These are phyloP conservation scores for Rynchops niger DNA, from an alignment of 2,113 vertebrate species.

Conservation along the genomic window DNA sequence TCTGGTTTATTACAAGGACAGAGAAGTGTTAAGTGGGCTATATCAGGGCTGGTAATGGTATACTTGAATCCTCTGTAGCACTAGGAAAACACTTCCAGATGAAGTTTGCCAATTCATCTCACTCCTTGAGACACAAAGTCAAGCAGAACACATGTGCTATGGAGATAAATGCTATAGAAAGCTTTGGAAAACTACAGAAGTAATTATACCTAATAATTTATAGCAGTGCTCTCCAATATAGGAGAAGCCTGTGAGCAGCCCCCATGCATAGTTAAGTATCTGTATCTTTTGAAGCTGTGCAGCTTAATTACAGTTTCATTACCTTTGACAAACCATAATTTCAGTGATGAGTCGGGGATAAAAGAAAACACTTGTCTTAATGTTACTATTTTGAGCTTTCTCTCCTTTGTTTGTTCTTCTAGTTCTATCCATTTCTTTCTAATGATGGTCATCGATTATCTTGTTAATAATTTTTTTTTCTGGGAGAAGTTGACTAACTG, in stretches of 20 bases:
- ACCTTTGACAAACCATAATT: slow-evolving; percentile 51
- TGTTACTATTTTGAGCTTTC: slow-evolving; percentile 28
- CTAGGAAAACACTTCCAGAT: neutral
- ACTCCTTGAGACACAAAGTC: neutral
- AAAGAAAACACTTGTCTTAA: slow-evolving; percentile 28
- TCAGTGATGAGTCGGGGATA: neutral
- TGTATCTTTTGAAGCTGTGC: slow-evolving; percentile 26
- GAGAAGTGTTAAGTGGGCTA: slow-evolving; percentile 40
- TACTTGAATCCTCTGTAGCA: neutral
- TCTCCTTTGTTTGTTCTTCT: slow-evolving; percentile 22
- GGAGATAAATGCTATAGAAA: neutral
- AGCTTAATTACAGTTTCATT: slow-evolving; percentile 49
- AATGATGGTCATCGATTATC: neutral
- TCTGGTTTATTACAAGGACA: slow-evolving; percentile 14
- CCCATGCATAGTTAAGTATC: slow-evolving; percentile 25
- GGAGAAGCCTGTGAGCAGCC: neutral
- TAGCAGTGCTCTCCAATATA: neutral
- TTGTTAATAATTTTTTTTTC: neutral
- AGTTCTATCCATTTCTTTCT: neutral
- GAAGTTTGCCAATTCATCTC: slow-evolving; percentile 29
- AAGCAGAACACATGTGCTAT: neutral
- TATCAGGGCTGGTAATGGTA: slow-evolving; percentile 12
- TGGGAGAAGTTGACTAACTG: neutral
- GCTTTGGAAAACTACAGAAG: neutral
- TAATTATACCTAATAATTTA: slow-evolving; percentile 17